Base-by-base conservation (phyloP, 1,140 invertebrate genomes). In the Hermatobates lingyangjiaoensis region DNA sequence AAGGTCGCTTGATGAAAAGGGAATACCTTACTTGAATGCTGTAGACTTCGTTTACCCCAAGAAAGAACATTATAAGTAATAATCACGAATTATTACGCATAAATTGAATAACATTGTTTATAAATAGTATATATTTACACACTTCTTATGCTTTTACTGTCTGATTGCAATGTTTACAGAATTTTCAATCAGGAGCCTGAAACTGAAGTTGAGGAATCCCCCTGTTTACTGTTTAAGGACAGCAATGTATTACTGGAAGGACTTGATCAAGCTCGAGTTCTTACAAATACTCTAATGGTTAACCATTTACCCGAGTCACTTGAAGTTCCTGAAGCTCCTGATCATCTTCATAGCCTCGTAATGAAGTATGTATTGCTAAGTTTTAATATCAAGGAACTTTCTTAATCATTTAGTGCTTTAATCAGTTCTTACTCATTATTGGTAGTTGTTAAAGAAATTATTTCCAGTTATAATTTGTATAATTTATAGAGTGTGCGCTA, bases 221-320 rank as follows among this genome's bases (percentile, higher is more conserved):
- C 68, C 5, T 77, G 79, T 58, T 69, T 76, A 26, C 65, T 70
- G 0, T 74, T 76, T 58, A 68, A 68, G 51, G 71, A 78, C 54
- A 63, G 68, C 51, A 76, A 74, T 68, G 73, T 83, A 21, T 63
- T 87, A 3, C 59, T 86, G 40, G 74, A 79, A 63, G 84, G 84
- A 12, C 56, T 83, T 27, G 58, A 68, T 1, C 84, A 88, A 70
- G 83, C 82, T 15, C 71, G 76, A 66, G 63, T 78, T 20, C 63
- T 89, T 3, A 81, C 80, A n/a, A 87, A 87, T 61, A 76, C 80
- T 15, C 64, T 87, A 18, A 64, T 75, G 62, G 63, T 83, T 28
- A 63, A 76, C 54, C 12, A n/a, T 20, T 49, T 45, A 18, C 40
- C 45, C 10, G 15, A 12, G 26, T 47, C 25, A 30, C 4, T 7